Evolutionary conservation across 2,113 vertebrate species (phyloP).

Genomic region (Chamaea fasciata): DNA sequence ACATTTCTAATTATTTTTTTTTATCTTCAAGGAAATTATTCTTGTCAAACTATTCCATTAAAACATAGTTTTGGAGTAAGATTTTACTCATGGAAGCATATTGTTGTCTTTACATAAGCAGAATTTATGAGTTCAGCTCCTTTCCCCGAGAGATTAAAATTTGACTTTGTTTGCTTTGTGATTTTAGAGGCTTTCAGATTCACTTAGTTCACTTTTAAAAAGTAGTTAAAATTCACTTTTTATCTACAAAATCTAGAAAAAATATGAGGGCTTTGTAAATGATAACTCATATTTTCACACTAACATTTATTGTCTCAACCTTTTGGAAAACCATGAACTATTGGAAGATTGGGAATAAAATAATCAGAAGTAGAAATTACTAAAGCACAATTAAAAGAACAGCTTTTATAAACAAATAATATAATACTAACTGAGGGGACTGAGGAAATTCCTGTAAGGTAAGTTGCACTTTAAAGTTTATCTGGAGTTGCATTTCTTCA

Average conservation of each 20-base stretch:
- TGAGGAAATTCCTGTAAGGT: background rate
- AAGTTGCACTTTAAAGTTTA: background rate
- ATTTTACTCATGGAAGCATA: background rate
- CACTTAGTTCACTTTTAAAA: background rate
- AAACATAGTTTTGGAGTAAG: background rate
- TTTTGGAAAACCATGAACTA: background rate
- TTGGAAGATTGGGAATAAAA: background rate
- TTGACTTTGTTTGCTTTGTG: background rate
- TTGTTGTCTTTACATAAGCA: background rate
- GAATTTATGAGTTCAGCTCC: background rate
- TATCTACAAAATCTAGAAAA: background rate
- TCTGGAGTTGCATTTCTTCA: background rate
- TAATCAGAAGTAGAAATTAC: background rate
- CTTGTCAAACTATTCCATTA: constrained; percentile 7
- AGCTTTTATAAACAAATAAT: background rate
- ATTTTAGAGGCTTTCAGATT: background rate
- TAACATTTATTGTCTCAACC: background rate
- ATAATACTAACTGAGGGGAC: background rate
- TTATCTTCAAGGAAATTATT: background rate
- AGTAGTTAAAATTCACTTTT: background rate
- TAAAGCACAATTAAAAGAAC: background rate
- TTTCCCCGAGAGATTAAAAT: background rate
- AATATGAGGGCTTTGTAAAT: background rate
- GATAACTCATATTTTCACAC: background rate
- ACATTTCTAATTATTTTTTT: constrained; percentile 11